These are phyloP conservation scores for Drosophila saltans DNA, from an alignment of 1,140 invertebrate species.

Conservation along the genomic window DNA sequence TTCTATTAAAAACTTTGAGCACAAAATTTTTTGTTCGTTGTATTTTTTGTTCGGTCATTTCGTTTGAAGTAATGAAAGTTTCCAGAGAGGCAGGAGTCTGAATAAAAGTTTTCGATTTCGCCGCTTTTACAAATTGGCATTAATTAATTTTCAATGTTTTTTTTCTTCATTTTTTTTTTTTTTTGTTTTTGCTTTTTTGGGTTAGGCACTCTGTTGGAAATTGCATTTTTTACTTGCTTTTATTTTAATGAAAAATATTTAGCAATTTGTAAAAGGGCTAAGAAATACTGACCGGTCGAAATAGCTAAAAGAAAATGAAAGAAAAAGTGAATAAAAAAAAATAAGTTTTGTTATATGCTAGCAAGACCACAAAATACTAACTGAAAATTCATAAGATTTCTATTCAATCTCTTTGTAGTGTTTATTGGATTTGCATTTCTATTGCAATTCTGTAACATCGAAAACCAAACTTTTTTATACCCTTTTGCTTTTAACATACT, in stretches of 20 bases:
- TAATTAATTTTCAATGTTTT: conserved; percentile 59
- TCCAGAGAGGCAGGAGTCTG: conserved; percentile 28
- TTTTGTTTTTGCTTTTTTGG: conserved; percentile 1
- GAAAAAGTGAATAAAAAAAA: background rate
- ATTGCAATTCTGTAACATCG: too few species aligned
- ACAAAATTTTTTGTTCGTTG: conserved; percentile 59
- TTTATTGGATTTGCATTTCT: too few species aligned
- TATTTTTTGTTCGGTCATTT: conserved; percentile 53
- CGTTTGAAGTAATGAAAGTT: conserved; percentile 70
- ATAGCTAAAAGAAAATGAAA: background rate
- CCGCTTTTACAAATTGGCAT: conserved; percentile 76
- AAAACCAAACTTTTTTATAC: too few species aligned
- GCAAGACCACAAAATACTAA: background rate
- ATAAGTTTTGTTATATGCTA: conserved; percentile 3
- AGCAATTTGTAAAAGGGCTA: conserved; percentile 35
- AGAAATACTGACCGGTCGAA: conserved; percentile 2
- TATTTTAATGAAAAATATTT: conserved; percentile 48
- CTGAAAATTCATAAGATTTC: too few species aligned
- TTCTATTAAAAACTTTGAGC: conserved; percentile 77
- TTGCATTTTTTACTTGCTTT: conserved; percentile 12
- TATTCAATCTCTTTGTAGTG: too few species aligned
- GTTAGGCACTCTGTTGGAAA: conserved; percentile 23
- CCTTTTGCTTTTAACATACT: conserved; percentile 13
- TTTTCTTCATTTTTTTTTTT: background rate
- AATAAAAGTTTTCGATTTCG: conserved; percentile 76